Base-by-base conservation (phyloP, 2,797 vertebrate genomes). In the Hephaestus fuliginosus region DNA sequence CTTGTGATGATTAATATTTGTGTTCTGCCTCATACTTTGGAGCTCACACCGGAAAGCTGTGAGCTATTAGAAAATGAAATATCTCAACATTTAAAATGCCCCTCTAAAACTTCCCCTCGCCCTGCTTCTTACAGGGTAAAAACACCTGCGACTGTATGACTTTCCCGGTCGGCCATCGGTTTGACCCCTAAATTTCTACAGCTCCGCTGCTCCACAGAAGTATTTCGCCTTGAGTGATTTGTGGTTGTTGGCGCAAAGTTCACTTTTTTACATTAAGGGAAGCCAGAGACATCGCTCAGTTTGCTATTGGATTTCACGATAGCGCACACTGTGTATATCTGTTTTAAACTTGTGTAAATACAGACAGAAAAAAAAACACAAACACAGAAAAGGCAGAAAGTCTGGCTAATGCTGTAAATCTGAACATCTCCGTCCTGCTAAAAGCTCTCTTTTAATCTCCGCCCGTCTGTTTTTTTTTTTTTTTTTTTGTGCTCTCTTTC, bases 291-390 rank as follows among this genome's bases (percentile, higher is more conserved):
- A 13, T 61, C 12, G 18, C 28, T 71, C 30, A 71, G 83, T 80
- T 76, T 71, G n/a, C 58, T 77, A 65, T 81, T 73, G 60, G 33
- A 86, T 86, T 87, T 83, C 82, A 67, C 18, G 79, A 85, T 60
- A 76, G 58, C 68, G 74, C 68, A 78, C 44, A 57, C 70, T 58
- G 82, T 82, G 76, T 48, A 56, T 39, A 74, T 73, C 70, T 87
- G 75, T 75, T 80, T 67, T 44, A 63, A 81, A 78, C 62, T 79
- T 63, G 48, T 74, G 53, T 84, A 88, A 88, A 91, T 77, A 82
- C 61, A 90, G 84, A 84, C 75, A 20, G 51, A 49, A 22, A 49
- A 22, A 41, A 87, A 74, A 65, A 30, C 73, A 67, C 79, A 83
- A 76, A 70, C 52, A 74, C 56, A 61, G 56, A 68, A 33, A 46